Conservation (phyloP, 2,888 invertebrate species). For the Aphodius sticticus region DNA sequence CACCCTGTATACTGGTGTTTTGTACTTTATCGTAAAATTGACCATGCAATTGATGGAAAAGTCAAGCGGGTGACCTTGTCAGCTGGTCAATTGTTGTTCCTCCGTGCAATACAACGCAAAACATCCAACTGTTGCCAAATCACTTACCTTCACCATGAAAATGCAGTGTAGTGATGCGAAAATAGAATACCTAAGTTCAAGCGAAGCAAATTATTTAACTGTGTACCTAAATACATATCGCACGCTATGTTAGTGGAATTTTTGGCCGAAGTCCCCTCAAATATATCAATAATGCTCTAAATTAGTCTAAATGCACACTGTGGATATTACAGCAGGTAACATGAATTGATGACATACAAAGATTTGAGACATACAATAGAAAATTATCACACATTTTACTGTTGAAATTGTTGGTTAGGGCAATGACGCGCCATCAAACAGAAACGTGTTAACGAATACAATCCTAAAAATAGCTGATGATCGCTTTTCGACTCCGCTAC, state of each 20-base stretch:
- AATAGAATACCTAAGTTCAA: neutral
- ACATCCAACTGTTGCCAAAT: neutral
- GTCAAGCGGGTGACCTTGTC: neutral
- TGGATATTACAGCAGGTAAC: too few species aligned
- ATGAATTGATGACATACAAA: too few species aligned
- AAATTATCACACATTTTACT: neutral
- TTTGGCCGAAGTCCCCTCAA: too few species aligned
- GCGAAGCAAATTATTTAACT: neutral
- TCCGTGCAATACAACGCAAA: neutral
- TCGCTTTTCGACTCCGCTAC: neutral
- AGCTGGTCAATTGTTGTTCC: neutral
- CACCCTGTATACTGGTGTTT: too few species aligned
- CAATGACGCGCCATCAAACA: neutral
- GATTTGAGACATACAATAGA: neutral
- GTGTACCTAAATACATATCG: neutral
- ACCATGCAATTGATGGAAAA: neutral
- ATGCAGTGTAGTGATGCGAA: neutral
- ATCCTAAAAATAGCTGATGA: neutral
- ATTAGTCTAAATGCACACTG: too few species aligned
- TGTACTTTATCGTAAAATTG: neutral
- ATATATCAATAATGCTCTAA: too few species aligned
- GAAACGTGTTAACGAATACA: neutral
- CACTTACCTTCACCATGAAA: constrained; percentile 4
- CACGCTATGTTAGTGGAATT: too few species aligned
- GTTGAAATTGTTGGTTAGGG: neutral